Evolutionary conservation across 1,140 invertebrate genomes (phyloP).

Genomic region (Orchesella cincta): DNA sequence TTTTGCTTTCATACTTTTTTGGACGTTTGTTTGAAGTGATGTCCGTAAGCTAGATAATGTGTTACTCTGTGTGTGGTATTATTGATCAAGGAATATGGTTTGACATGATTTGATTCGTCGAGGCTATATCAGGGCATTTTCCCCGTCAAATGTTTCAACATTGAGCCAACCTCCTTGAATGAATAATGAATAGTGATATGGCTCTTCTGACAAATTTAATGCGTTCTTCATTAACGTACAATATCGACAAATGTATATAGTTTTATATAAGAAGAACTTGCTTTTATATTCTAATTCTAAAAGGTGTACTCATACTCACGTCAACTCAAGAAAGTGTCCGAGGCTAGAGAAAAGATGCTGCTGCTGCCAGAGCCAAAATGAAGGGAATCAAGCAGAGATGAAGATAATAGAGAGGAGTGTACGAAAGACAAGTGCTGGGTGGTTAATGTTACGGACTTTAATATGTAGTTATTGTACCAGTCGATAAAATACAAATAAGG

Average conservation of each 20-base stretch:
- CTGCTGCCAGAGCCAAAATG: neutral
- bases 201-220: neutral
- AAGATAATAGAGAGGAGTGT: constrained; percentile 8
- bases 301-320: too few relatives aligned
- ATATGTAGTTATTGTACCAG: too few relatives aligned
- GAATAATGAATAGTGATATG: constrained; percentile 4
- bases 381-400: neutral
- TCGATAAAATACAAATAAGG: too few relatives aligned
- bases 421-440: too few relatives aligned
- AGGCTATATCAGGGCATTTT: constrained; percentile 23
- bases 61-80: constrained; percentile 28
- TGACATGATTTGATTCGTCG: constrained; percentile 28
- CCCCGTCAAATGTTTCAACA: constrained; percentile 7
- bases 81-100: neutral
- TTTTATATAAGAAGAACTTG: too few relatives aligned
- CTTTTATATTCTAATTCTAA: too few relatives aligned
- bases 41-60: neutral
- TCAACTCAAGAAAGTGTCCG: too few relatives aligned
- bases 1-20: neutral
- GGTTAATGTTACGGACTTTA: too few relatives aligned
- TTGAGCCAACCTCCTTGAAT: constrained; percentile 18
- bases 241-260: neutral
- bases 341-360: too few relatives aligned
- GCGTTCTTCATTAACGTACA: constrained; percentile 9
- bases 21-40: neutral